A percentile compares a stretch with the other conserved stretches of the same genome.
Conservation (phyloP, 2,797 vertebrate genomes). For the Argya squamiceps region DNA sequence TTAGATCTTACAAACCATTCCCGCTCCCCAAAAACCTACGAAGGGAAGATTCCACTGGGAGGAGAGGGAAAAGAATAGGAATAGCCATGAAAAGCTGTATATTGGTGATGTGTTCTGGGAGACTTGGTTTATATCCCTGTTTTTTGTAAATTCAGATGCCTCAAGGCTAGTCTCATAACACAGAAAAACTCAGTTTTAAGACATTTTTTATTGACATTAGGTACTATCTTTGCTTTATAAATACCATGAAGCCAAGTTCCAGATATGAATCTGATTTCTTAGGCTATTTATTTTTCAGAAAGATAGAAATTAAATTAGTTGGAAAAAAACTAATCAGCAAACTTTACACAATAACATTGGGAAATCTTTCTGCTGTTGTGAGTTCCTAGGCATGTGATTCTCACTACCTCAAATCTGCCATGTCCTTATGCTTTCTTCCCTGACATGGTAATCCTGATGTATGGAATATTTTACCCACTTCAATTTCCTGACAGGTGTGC, state of each 20-base stretch:
- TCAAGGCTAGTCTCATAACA: neutral
- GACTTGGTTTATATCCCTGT: neutral
- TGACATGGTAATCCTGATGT: neutral
- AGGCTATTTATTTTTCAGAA: neutral
- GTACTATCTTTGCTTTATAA: neutral
- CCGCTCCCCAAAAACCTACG: neutral
- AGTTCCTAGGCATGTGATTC: neutral
- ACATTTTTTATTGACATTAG: neutral
- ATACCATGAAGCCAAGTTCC: neutral
- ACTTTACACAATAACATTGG: neutral
- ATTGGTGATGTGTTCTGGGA: neutral
- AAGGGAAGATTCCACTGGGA: neutral
- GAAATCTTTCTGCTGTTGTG: neutral
- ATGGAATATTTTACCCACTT: neutral
- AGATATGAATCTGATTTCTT: neutral
- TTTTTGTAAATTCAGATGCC: neutral
- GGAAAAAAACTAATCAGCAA: neutral
- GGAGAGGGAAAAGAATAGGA: neutral
- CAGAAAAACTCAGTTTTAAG: neutral
- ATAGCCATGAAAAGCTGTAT: neutral
- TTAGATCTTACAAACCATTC: neutral
- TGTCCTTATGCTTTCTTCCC: neutral
- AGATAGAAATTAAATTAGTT: neutral
- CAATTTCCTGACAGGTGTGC: neutral
- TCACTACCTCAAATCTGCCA: neutral